These are phyloP conservation scores for Herpailurus yagouaroundi DNA, from an alignment of 2,113 vertebrate species.

Conservation along the genomic window DNA sequence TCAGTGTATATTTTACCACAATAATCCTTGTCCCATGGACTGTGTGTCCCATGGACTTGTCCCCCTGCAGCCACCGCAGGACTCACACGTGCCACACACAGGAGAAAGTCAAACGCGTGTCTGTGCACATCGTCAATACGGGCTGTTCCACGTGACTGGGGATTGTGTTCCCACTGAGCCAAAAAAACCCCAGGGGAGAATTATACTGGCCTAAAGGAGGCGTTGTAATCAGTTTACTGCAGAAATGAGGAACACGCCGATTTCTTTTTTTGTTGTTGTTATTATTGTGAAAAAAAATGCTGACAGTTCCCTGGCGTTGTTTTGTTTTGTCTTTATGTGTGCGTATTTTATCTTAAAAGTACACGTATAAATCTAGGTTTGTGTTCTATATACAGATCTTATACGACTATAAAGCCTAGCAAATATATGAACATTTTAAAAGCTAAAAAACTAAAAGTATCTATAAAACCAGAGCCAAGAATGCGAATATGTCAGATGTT, in stretches of 20 bases:
- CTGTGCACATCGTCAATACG: background rate
- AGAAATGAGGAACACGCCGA: background rate
- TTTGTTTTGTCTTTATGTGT: background rate
- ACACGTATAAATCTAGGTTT: background rate
- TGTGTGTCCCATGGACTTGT: background rate
- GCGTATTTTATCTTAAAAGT: background rate
- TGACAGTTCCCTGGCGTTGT: background rate
- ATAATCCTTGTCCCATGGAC: background rate
- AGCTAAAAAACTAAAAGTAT: background rate
- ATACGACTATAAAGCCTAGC: background rate
- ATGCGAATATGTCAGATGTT: background rate
- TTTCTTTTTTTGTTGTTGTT: background rate
- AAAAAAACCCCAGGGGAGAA: background rate
- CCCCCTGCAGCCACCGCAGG: background rate
- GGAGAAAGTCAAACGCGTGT: background rate
- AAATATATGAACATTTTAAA: background rate
- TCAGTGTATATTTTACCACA: background rate
- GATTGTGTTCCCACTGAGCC: background rate
- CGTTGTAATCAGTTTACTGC: background rate
- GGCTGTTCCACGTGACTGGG: background rate
- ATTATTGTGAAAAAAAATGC: background rate
- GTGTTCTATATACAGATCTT: background rate
- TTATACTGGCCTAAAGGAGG: background rate
- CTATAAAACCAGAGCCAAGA: background rate
- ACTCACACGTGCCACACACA: background rate